Percentiles rank a stretch among this genome's conserved stretches.
Evolutionary conservation across 2,797 vertebrate species (phyloP).

Genomic region (Eidolon dupreanum): DNA sequence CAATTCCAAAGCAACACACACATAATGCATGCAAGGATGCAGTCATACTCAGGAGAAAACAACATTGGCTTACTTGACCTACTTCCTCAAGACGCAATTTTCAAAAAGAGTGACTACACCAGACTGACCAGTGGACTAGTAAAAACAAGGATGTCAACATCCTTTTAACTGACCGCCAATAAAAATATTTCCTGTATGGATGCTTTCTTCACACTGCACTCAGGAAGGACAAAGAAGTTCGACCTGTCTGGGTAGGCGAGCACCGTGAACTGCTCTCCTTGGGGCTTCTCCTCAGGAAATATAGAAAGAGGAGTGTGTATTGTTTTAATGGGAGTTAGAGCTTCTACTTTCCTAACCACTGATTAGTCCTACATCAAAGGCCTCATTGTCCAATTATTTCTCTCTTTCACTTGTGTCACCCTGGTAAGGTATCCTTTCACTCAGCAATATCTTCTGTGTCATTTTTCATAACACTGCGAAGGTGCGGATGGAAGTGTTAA

Average conservation of each 20-base stretch:
- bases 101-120: slow-evolving; percentile 68
- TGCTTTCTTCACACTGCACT: slow-evolving; percentile 50
- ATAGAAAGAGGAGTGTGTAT: neutral
- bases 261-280: neutral
- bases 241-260: slow-evolving; percentile 59
- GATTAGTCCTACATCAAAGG: slow-evolving; percentile 43
- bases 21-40: neutral
- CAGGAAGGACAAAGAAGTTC: slow-evolving; percentile 65
- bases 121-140: slow-evolving; percentile 61
- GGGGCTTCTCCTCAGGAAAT: neutral
- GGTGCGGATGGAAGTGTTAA: neutral
- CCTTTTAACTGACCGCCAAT: slow-evolving; percentile 67
- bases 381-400: slow-evolving; percentile 38
- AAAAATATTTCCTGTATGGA: slow-evolving; percentile 58
- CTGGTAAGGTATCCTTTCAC: slow-evolving; percentile 59
- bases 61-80: slow-evolving; percentile 59
- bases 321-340: slow-evolving; percentile 46
- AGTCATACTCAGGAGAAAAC: slow-evolving; percentile 28
- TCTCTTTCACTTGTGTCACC: slow-evolving; percentile 10
- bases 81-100: slow-evolving; percentile 69
- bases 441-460: slow-evolving; percentile 6
- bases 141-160: slow-evolving; percentile 66
- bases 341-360: neutral
- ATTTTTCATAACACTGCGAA: slow-evolving; percentile 17
- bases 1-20: neutral